Evolutionary conservation across 2,888 invertebrate species (phyloP).

Genomic region (Leptothorax acervorum): DNA sequence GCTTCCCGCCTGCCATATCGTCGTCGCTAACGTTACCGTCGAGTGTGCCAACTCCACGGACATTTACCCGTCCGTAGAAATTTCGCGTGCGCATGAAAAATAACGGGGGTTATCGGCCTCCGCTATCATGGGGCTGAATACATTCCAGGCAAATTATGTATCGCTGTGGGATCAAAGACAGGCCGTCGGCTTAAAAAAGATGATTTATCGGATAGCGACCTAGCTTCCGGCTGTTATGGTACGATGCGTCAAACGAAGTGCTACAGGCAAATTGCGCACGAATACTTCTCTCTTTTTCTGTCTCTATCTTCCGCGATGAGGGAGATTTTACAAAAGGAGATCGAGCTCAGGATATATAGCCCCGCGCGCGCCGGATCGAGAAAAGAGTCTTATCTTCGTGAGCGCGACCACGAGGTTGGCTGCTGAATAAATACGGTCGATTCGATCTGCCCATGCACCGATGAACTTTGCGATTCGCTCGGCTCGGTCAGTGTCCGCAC

Average conservation of each 20-base stretch:
- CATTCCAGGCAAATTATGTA: slow-evolving; percentile 11
- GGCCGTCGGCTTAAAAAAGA: slow-evolving; percentile 20
- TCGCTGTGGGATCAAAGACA: slow-evolving; percentile 30
- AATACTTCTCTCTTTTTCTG: slow-evolving; percentile 10
- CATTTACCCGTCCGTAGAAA: slow-evolving; percentile 1
- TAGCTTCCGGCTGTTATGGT: slow-evolving; percentile 38
- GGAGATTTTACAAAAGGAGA: slow-evolving; percentile 65
- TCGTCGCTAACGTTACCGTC: not conserved
- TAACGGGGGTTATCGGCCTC: not conserved
- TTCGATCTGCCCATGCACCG: slow-evolving; percentile 49
- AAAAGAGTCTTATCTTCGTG: slow-evolving; percentile 66
- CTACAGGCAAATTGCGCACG: slow-evolving; percentile 11
- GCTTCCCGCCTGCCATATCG: slow-evolving; percentile 5
- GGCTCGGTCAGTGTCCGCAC: not conserved
- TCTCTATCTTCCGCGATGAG: slow-evolving; percentile 54
- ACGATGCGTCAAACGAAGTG: slow-evolving; percentile 32
- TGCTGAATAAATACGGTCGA: slow-evolving; percentile 71
- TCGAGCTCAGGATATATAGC: slow-evolving; percentile 35
- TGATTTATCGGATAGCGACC: slow-evolving; percentile 43
- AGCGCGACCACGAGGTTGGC: slow-evolving; percentile 34
- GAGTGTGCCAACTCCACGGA: slow-evolving; percentile 23
- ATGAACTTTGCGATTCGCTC: slow-evolving; percentile 61
- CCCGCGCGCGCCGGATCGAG: slow-evolving; percentile 56
- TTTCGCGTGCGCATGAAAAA: slow-evolving; percentile 11
- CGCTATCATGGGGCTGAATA: not conserved